Base-by-base conservation (phyloP, 2,113 vertebrate species). In the Onychostoma macrolepis region DNA sequence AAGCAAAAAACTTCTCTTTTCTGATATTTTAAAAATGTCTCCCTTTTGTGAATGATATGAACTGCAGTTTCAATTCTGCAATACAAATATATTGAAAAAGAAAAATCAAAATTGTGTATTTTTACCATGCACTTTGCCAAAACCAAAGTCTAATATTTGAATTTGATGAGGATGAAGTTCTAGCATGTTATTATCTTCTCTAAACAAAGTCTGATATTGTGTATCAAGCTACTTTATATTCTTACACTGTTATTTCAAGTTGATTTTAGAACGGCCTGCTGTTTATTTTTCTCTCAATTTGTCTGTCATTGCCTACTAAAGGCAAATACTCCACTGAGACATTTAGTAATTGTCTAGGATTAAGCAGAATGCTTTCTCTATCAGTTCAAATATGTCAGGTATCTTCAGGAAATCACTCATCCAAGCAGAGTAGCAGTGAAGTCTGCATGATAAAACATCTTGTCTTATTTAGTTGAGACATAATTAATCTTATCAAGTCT, bases 271-370 rank as follows among this genome's bases (percentile, higher is more conserved):
- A 69, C 38, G 65, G 76, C 43, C 30, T 53, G 19, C 17, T 45
- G 75, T 69, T 69, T 85, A 69, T 80, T 86, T 61, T 83, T 50
- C 76, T 56, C 38, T 48, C 41, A 74, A 80, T 88, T 71, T 80
- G 76, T 88, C 83, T 85, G 65, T 85, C 83, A 79, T 84, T 10
- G 24, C 74, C 38, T 85, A 36, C 33, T 80, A 84, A 58, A 87
- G 36, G 50, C 63, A 71, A 58, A 67, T 19, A 63, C 30, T 80
- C 48, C 3, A 11, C 19, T 15, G 82, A 83, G 82, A 88, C 36
- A 21, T 63, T 80, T 61, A 43, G 82, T 75, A 80, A 19, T 9
- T 69, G 26, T 53, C 24, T 17, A 17, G 26, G 41, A 38, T 85
- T 30, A 41, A 26, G 72, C 30, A 19, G 65, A 67, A 50, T 28